phyloP scores from a whole-genome alignment of 2,113 vertebrate species.

The Odontesthes bonariensis region DNA sequence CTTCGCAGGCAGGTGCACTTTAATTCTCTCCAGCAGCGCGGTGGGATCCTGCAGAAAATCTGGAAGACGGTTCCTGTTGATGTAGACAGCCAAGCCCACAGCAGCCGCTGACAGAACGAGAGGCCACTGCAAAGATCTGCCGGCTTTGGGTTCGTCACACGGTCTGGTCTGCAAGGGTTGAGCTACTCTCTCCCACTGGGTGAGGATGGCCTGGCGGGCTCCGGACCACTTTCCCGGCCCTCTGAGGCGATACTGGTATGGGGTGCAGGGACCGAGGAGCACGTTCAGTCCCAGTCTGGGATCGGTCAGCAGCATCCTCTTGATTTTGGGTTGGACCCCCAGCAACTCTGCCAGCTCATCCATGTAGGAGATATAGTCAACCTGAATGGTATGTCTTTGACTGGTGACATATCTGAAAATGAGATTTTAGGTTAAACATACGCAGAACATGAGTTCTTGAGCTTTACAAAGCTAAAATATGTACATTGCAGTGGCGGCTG shows the following conservation, averaged over 20 bases:
- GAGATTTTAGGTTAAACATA: slow-evolving; percentile 7
- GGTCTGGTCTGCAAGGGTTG: slow-evolving; percentile 86
- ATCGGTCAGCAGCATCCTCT: slow-evolving; percentile 83
- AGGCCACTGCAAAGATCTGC: not conserved
- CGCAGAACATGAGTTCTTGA: not conserved
- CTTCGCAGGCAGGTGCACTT: slow-evolving; percentile 46
- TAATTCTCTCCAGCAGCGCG: slow-evolving; percentile 56
- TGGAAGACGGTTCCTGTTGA: slow-evolving; percentile 57
- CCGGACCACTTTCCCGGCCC: slow-evolving; percentile 89
- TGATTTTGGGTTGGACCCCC: slow-evolving; percentile 82
- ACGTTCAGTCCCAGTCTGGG: slow-evolving; percentile 83
- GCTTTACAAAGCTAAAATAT: not conserved
- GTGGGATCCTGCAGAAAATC: slow-evolving; percentile 61
- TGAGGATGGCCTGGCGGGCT: slow-evolving; percentile 89
- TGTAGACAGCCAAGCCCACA: slow-evolving; percentile 63
- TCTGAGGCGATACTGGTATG: slow-evolving; percentile 90
- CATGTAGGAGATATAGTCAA: slow-evolving; percentile 83
- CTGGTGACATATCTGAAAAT: slow-evolving; percentile 85
- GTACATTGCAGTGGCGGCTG: no score
- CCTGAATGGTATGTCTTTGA: slow-evolving; percentile 89
- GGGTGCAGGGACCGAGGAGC: slow-evolving; percentile 85
- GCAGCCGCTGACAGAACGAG: slow-evolving; percentile 46
- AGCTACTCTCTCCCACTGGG: slow-evolving; percentile 86
- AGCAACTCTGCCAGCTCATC: slow-evolving; percentile 85
- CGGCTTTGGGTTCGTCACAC: slow-evolving; percentile 45